These are phyloP conservation scores for Papilio polyxenes DNA, from an alignment of 1,140 invertebrate genomes.

Conservation along the genomic window DNA sequence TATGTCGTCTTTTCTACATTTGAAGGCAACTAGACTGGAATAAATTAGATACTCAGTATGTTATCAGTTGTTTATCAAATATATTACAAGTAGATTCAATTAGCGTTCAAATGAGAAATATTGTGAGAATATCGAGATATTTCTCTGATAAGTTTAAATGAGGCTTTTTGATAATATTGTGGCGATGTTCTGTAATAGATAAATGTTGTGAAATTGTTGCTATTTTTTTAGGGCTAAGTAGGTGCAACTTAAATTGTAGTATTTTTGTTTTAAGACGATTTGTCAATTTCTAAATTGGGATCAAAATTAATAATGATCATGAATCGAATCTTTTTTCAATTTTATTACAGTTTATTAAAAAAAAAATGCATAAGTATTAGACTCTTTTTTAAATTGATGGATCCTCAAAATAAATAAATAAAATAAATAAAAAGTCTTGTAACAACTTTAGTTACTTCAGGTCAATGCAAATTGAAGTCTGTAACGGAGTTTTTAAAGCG, in stretches of 20 bases:
- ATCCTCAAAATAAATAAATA: too few species aligned
- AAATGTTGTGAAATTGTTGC: background rate
- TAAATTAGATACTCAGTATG: background rate
- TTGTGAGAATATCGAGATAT: background rate
- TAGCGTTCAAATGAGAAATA: background rate
- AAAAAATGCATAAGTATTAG: too few species aligned
- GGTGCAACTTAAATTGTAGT: background rate
- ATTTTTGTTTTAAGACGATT: background rate
- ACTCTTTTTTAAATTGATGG: too few species aligned
- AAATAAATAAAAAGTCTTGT: background rate
- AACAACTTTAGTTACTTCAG: background rate
- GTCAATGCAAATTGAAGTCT: constrained; percentile 1
- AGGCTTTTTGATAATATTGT: background rate
- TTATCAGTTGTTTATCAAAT: background rate
- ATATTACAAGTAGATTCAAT: background rate
- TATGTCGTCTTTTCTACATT: background rate
- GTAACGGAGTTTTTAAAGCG: background rate
- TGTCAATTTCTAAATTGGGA: background rate
- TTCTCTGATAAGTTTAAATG: background rate
- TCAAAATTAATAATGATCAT: background rate
- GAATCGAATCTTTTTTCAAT: too few species aligned
- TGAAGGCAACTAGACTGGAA: background rate
- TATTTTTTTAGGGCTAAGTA: background rate
- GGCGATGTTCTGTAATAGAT: background rate
- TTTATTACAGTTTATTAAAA: too few species aligned